phyloP scores from a whole-genome alignment of 2,888 invertebrate genomes.

The Julus scanicus region DNA sequence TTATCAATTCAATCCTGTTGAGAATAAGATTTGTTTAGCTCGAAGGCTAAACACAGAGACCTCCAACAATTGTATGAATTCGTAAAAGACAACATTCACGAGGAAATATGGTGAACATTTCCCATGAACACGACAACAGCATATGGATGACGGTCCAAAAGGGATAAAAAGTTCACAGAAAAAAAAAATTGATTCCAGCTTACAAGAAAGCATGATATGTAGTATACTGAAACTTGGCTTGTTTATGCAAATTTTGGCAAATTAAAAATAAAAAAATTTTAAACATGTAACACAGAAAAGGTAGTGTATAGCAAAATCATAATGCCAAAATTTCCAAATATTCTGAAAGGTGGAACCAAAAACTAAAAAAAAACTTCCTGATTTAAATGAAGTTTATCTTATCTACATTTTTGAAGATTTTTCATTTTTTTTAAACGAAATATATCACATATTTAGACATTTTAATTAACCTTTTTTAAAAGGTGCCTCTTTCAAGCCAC shows the following conservation, averaged over 20 bases:
- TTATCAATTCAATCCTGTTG: neutral
- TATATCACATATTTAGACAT: neutral
- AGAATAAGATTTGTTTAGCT: neutral
- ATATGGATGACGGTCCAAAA: neutral
- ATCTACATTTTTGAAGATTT: neutral
- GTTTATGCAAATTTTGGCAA: too few relatives aligned
- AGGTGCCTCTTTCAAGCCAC: neutral
- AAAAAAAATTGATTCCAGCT: neutral
- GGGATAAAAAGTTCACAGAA: neutral
- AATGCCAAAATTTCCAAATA: neutral
- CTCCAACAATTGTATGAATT: neutral
- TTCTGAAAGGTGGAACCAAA: neutral
- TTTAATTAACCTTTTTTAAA: conserved; percentile 28
- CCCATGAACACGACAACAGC: neutral
- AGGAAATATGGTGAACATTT: neutral
- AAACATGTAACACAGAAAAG: too few relatives aligned
- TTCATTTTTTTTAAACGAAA: neutral
- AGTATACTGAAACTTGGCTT: too few relatives aligned
- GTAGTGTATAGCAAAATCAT: too few relatives aligned
- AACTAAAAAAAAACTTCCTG: neutral
- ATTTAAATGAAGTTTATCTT: neutral
- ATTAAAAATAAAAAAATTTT: too few relatives aligned
- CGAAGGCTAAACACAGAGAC: neutral
- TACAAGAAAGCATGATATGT: neutral
- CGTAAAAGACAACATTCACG: neutral